These are phyloP conservation scores for Ceratosolen fusciceps DNA, from an alignment of 1,140 invertebrate species.

Conservation along the genomic window DNA sequence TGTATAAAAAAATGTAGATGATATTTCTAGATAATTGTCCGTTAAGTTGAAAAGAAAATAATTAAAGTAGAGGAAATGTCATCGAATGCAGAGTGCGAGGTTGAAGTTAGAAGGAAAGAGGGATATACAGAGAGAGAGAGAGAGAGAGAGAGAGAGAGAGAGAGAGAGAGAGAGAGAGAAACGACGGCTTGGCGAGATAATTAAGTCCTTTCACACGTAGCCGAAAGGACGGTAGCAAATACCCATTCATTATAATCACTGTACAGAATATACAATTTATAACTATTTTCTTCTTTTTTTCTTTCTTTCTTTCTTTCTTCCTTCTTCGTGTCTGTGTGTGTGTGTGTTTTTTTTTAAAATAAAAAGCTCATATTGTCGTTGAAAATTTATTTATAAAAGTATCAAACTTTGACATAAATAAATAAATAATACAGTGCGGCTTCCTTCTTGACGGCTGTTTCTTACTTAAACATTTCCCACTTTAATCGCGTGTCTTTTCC, in stretches of 20 bases:
- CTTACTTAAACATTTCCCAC: background rate
- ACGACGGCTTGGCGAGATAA: slow-evolving; percentile 54
- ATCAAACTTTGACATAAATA: background rate
- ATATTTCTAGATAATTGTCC: too few relatives aligned
- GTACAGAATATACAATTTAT: background rate
- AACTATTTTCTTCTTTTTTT: background rate
- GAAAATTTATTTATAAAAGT: background rate
- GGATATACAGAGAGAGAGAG: background rate
- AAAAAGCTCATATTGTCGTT: background rate
- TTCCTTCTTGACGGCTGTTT: background rate
- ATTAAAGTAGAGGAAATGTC: background rate
- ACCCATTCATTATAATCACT: background rate
- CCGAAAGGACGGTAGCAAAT: background rate
- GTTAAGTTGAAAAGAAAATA: background rate
- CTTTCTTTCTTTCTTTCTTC: too few relatives aligned
- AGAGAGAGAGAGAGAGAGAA: background rate
- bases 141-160: background rate
- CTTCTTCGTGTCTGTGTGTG: too few relatives aligned
- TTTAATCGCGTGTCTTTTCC: background rate
- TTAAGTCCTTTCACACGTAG: slow-evolving; percentile 63
- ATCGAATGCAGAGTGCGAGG: background rate
- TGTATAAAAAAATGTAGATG: too few relatives aligned
- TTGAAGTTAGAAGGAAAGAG: background rate
- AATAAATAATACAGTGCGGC: background rate
- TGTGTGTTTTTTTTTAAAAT: too few relatives aligned